Percentiles rank a stretch among this genome's conserved stretches.
These are phyloP conservation scores for Drosophila austrosaltans DNA, from an alignment of 2,888 invertebrate genomes.

Conservation along the genomic window DNA sequence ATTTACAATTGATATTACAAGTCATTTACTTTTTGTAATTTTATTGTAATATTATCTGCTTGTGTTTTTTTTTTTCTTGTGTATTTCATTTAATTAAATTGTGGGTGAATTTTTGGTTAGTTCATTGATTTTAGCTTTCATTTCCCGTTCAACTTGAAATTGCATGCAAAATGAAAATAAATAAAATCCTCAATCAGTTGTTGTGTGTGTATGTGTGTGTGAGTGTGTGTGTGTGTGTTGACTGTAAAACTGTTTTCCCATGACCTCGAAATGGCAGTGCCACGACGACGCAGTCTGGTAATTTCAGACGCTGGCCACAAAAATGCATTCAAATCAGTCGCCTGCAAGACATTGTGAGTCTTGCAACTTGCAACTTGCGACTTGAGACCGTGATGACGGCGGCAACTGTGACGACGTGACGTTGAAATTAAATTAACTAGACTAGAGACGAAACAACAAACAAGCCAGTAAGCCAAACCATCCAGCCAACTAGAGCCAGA, in stretches of 20 bases:
- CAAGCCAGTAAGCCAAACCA: constrained; percentile 27
- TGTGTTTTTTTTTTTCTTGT: neutral
- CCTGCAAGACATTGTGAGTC: constrained; percentile 14
- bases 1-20: no score
- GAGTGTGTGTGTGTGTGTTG: neutral
- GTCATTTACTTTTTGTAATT: no score
- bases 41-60: neutral
- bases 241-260: constrained; percentile 69
- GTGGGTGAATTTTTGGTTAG: neutral
- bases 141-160: constrained; percentile 25
- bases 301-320: constrained; percentile 68
- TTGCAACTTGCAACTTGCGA: neutral
- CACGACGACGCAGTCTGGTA: constrained; percentile 53
- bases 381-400: constrained; percentile 34
- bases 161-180: constrained; percentile 63
- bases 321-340: constrained; percentile 65
- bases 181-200: constrained; percentile 47
- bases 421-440: constrained; percentile 80
- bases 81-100: neutral
- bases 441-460: constrained; percentile 61
- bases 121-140: constrained; percentile 1
- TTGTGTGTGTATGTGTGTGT: constrained; percentile 1
- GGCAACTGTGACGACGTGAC: constrained; percentile 68
- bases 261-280: constrained; percentile 78
- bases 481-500: neutral